Conservation (phyloP, 2,888 invertebrate genomes). For the Rhagium mordax region DNA sequence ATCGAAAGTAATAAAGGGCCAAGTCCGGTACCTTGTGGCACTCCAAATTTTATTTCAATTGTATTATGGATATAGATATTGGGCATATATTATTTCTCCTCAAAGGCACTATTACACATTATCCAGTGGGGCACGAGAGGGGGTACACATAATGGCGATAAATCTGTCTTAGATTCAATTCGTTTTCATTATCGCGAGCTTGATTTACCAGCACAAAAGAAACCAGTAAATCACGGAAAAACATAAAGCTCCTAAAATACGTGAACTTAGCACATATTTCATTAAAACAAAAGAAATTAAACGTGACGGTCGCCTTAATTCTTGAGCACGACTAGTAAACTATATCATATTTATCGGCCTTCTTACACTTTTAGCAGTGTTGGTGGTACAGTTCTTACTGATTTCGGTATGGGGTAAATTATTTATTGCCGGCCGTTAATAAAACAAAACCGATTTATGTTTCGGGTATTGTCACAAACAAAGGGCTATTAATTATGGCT, state of each 20-base stretch:
- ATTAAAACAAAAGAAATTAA: slow-evolving; percentile 26
- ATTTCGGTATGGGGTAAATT: slow-evolving; percentile 22
- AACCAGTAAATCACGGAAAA: background rate
- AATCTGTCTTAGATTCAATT: no score
- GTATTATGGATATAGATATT: no score
- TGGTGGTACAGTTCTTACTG: slow-evolving; percentile 1
- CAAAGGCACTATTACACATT: no score
- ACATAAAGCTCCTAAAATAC: slow-evolving; percentile 14
- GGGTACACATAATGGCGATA: no score
- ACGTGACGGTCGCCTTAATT: slow-evolving; percentile 9
- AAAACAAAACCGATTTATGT: slow-evolving; percentile 34
- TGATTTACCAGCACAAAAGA: background rate
- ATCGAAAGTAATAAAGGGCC: no score
- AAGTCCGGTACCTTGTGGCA: no score
- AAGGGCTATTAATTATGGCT: slow-evolving; percentile 31
- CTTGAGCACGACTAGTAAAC: slow-evolving; percentile 16
- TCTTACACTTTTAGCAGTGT: slow-evolving; percentile 14
- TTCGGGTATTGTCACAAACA: slow-evolving; percentile 28
- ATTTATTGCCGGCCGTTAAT: slow-evolving; percentile 31
- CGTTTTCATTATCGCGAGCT: background rate
- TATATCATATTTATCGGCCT: slow-evolving; percentile 12
- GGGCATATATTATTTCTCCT: no score
- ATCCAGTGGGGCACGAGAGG: no score
- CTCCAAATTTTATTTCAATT: no score
- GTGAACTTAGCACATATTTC: slow-evolving; percentile 20